Percentiles rank a stretch among this genome's conserved stretches.
These are phyloP conservation scores for Arctocebus calabarensis DNA, from an alignment of 2,797 vertebrate genomes.

Conservation along the genomic window DNA sequence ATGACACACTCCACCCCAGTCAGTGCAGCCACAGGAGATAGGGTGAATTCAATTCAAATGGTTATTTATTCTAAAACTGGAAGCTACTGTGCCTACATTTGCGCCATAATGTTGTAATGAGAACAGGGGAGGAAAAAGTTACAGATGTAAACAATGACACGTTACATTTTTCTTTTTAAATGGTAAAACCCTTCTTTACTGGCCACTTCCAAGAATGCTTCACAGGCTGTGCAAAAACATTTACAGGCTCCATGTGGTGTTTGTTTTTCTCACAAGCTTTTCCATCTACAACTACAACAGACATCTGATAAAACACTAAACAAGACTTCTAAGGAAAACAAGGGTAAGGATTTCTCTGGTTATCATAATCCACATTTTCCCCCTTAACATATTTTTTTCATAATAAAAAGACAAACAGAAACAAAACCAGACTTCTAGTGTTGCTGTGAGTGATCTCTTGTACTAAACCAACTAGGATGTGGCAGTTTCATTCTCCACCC, in stretches of 20 bases:
- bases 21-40: slow-evolving; percentile 73
- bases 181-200: slow-evolving; percentile 84
- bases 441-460: slow-evolving; percentile 63
- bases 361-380: slow-evolving; percentile 47
- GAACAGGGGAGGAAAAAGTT: slow-evolving; percentile 78
- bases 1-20: slow-evolving; percentile 47
- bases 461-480: slow-evolving; percentile 63
- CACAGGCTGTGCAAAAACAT: slow-evolving; percentile 84
- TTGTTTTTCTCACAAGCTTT: slow-evolving; percentile 77
- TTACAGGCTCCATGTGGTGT: slow-evolving; percentile 79
- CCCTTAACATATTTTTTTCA: slow-evolving; percentile 53
- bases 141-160: slow-evolving; percentile 87
- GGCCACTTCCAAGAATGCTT: slow-evolving; percentile 85
- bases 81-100: slow-evolving; percentile 82
- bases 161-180: slow-evolving; percentile 82
- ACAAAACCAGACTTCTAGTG: slow-evolving; percentile 75
- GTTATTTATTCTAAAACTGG: slow-evolving; percentile 86
- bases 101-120: slow-evolving; percentile 77
- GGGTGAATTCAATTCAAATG: slow-evolving; percentile 81
- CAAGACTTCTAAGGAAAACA: slow-evolving; percentile 75
- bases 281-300: slow-evolving; percentile 81
- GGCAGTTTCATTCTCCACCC: slow-evolving; percentile 62
- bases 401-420: slow-evolving; percentile 78
- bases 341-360: slow-evolving; percentile 62
- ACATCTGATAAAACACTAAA: slow-evolving; percentile 81